These are phyloP conservation scores for Sander lucioperca DNA, from an alignment of 2,113 vertebrate genomes.

Conservation along the genomic window DNA sequence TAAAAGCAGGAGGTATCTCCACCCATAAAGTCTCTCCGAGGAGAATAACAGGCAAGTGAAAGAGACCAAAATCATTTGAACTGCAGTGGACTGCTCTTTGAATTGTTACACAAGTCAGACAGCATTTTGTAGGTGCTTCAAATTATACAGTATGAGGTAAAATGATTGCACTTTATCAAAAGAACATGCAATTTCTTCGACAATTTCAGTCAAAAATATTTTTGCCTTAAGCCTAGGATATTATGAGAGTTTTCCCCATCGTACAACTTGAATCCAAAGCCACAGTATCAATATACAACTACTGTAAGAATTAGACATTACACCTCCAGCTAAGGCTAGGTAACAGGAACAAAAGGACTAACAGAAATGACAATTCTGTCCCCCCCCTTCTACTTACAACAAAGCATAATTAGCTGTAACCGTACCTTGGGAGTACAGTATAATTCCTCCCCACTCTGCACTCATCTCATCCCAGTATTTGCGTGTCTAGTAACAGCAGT, in stretches of 20 bases:
- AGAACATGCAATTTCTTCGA: background rate
- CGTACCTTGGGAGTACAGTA: background rate
- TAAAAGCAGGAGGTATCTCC: background rate
- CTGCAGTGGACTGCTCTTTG: background rate
- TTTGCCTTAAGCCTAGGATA: background rate
- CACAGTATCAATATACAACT: background rate
- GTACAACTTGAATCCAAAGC: background rate
- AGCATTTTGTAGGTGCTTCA: background rate
- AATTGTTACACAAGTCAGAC: background rate
- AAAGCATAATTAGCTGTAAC: constrained; percentile 10
- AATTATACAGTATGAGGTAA: background rate
- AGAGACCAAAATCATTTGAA: background rate
- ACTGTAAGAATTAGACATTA: background rate
- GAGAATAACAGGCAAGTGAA: background rate
- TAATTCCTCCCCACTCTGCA: background rate
- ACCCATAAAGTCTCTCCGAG: background rate
- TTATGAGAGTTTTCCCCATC: background rate
- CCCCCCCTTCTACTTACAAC: background rate
- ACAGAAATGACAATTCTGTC: background rate
- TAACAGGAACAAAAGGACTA: background rate
- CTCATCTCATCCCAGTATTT: constrained; percentile 23
- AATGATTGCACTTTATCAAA: background rate
- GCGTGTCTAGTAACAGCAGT: constrained; percentile 6
- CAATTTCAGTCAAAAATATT: background rate
- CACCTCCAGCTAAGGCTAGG: background rate